Conservation (phyloP, 2,113 vertebrate species). For the Corythaixoides concolor region DNA sequence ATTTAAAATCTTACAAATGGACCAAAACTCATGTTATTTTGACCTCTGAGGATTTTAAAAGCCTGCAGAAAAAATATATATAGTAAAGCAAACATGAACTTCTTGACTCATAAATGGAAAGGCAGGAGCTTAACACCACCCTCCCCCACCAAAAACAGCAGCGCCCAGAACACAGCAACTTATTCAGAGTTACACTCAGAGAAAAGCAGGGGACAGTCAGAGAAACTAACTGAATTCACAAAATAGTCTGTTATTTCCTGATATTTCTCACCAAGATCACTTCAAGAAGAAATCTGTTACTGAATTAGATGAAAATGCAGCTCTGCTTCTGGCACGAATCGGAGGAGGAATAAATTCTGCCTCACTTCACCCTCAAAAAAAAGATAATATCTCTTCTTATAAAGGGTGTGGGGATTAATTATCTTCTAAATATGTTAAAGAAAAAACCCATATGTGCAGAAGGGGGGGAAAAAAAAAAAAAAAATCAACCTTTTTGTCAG, state of each 20-base stretch:
- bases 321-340: neutral
- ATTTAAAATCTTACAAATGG: conserved; percentile 49
- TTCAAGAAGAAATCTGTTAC: neutral
- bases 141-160: neutral
- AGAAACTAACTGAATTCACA: neutral
- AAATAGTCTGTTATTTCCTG: neutral
- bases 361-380: neutral
- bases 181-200: neutral
- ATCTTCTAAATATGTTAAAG: neutral
- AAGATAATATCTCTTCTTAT: neutral
- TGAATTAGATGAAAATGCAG: neutral
- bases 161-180: neutral
- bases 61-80: neutral
- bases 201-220: neutral
- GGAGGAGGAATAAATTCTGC: conserved; percentile 30
- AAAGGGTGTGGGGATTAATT: neutral
- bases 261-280: neutral
- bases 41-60: conserved; percentile 54
- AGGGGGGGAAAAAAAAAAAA: too few relatives aligned
- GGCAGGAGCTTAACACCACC: neutral
- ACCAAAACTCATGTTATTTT: conserved; percentile 30
- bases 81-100: conserved; percentile 20
- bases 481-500: neutral
- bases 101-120: neutral
- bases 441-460: neutral